These are phyloP conservation scores for Equus przewalskii DNA, from an alignment of 2,113 vertebrate genomes.

Conservation along the genomic window DNA sequence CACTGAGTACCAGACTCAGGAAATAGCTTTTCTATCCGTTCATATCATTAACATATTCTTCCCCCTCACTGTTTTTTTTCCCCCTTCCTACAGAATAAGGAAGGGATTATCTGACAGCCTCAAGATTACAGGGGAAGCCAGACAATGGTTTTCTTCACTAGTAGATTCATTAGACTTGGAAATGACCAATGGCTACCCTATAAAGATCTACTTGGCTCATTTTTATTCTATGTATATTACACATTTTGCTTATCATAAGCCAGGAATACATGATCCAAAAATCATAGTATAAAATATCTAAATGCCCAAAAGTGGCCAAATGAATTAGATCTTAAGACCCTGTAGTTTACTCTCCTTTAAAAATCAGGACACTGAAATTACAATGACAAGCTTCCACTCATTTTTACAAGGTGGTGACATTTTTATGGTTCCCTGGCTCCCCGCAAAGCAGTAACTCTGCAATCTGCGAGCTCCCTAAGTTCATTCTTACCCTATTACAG, in stretches of 20 bases:
- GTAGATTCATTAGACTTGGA: neutral
- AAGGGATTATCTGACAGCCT: neutral
- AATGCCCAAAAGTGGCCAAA: neutral
- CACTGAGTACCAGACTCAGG: neutral
- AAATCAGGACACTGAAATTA: conserved; percentile 9
- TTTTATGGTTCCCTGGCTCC: conserved; percentile 28
- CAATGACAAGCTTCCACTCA: neutral
- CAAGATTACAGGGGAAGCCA: neutral
- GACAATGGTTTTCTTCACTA: neutral
- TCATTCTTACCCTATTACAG: neutral
- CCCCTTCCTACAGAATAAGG: neutral
- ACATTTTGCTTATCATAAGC: neutral
- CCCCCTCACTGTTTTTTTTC: neutral
- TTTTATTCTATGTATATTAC: conserved; percentile 43
- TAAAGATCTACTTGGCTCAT: neutral
- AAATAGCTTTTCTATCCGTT: neutral
- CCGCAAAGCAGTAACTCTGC: conserved; percentile 7
- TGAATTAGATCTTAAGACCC: neutral
- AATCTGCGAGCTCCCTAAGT: neutral
- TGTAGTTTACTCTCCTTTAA: conserved; percentile 28
- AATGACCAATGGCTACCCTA: neutral
- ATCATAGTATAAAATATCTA: neutral
- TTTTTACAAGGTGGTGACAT: neutral
- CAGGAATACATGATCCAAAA: neutral
- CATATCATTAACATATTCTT: neutral